These are phyloP conservation scores for Parasteatoda tepidariorum DNA, from an alignment of 1,140 invertebrate genomes.

Conservation along the genomic window DNA sequence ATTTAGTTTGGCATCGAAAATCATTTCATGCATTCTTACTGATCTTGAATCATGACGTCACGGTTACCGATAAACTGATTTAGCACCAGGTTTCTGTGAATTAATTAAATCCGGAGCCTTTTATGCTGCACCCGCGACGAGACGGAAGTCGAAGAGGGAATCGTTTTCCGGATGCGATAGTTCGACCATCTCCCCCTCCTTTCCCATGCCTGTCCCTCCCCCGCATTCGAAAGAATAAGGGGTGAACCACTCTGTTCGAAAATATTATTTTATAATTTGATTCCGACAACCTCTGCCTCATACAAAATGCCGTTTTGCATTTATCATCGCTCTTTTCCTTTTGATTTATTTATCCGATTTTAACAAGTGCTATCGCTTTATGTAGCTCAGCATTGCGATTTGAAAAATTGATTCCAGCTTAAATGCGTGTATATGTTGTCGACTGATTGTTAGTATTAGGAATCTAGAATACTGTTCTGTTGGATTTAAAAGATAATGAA, in stretches of 20 bases:
- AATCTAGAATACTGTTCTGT: too few species aligned
- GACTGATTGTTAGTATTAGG: too few species aligned
- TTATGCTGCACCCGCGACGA: not conserved
- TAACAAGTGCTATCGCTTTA: not conserved
- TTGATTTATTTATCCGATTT: not conserved
- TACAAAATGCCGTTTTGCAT: not conserved
- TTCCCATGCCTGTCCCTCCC: slow-evolving; percentile 2
- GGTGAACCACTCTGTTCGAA: slow-evolving; percentile 32
- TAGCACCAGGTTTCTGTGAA: slow-evolving; percentile 40
- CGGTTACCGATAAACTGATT: slow-evolving; percentile 56
- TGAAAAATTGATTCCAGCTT: too few species aligned
- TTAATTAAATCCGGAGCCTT: slow-evolving; percentile 54
- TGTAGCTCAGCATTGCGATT: too few species aligned
- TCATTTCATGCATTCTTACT: slow-evolving; percentile 22
- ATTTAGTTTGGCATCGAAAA: slow-evolving; percentile 43
- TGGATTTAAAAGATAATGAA: too few species aligned
- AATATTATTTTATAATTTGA: slow-evolving; percentile 49
- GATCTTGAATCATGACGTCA: slow-evolving; percentile 8
- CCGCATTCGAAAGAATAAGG: slow-evolving; percentile 19
- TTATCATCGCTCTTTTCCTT: not conserved
- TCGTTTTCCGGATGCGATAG: slow-evolving; percentile 51
- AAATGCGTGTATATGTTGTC: too few species aligned
- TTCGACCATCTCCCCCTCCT: not conserved
- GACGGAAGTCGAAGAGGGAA: slow-evolving; percentile 49
- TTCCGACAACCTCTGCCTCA: slow-evolving; percentile 7